These are phyloP conservation scores for Daphoenositta chrysoptera DNA, from an alignment of 2,113 vertebrate species.

Conservation along the genomic window DNA sequence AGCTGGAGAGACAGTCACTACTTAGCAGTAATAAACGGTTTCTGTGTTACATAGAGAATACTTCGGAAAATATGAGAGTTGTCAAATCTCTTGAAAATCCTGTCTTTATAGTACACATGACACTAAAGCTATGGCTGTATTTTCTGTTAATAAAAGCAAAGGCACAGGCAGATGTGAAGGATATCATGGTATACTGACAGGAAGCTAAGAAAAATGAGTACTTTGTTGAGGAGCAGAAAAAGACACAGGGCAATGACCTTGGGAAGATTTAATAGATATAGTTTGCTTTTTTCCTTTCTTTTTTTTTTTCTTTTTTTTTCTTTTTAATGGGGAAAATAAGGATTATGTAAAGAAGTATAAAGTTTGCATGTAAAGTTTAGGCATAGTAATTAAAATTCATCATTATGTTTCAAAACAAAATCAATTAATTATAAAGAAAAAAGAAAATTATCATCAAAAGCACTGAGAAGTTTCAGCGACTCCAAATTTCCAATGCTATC, in stretches of 20 bases:
- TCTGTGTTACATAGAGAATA: conserved; percentile 81
- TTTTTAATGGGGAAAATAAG: not conserved
- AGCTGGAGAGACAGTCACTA: conserved; percentile 78
- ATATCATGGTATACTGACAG: conserved; percentile 77
- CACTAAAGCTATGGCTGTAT: conserved; percentile 79
- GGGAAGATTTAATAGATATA: conserved; percentile 65
- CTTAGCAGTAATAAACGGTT: conserved; percentile 89
- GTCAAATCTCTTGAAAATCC: conserved; percentile 82
- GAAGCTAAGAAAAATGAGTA: conserved; percentile 83
- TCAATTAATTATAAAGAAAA: not conserved
- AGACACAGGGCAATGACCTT: conserved; percentile 79
- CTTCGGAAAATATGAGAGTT: conserved; percentile 76
- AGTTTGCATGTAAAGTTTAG: conserved; percentile 4
- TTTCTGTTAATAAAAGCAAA: conserved; percentile 86
- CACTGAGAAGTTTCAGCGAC: not conserved
- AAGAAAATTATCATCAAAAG: not conserved
- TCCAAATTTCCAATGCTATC: not conserved
- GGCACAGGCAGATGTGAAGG: conserved; percentile 79
- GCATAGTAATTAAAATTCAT: not conserved
- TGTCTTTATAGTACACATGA: conserved; percentile 82
- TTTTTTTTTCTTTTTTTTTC: not conserved
- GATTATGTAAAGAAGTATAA: conserved; percentile 7
- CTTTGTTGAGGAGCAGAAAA: conserved; percentile 67
- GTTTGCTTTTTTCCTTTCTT: not conserved
- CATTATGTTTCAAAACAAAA: not conserved